Base-by-base conservation (phyloP, 2,888 invertebrate species). In the Agapostemon virescens region DNA sequence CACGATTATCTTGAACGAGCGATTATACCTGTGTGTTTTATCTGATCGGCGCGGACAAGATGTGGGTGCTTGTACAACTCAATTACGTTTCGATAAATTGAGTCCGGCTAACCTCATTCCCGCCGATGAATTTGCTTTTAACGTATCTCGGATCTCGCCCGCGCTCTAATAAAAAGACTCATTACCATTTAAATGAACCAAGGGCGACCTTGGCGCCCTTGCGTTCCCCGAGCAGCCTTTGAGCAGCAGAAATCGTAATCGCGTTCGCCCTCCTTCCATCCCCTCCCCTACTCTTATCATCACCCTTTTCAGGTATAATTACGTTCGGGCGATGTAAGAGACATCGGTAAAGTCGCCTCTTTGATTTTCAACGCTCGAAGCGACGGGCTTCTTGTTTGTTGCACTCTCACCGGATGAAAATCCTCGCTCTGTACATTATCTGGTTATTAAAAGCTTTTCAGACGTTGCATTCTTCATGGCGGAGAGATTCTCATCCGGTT, bases 51-150 rank as follows among this genome's bases (percentile, higher is more conserved):
- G 42, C 13, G 17, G 61, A 67, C 42, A 52, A 36, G 63, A 23
- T 40, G 30, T 15, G 45, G 49, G 38, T 5, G 63, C 15, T 20
- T 26, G 13, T 30, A 55, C 75, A 52, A 64, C 77, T 77, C 77
- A 5, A 20, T 64, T 70, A 67, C 36, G n/a, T 17, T n/a, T 42
- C 42, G 42, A 71, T 63, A n/a, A 40, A 45, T 30, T 13, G 61
- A 45, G 42, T 33, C 52, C 38, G 33, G 45, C 26, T 33, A 33
- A 30, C 68, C 49, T 23, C n/a, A 15, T 49, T 9, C 13, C 23
- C 45, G 33, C 45, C 49, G 45, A 45, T 26, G 68, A 33, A 49
- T 36, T 63, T 63, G 63, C 63, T 63, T 63, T 63, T 63, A 63
- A 5, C 20, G 40, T 40, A 74, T 76, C 64, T 45, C 20, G 30